phyloP scores from a whole-genome alignment of 2,113 vertebrate species.

The Lethenteron reissneri region DNA sequence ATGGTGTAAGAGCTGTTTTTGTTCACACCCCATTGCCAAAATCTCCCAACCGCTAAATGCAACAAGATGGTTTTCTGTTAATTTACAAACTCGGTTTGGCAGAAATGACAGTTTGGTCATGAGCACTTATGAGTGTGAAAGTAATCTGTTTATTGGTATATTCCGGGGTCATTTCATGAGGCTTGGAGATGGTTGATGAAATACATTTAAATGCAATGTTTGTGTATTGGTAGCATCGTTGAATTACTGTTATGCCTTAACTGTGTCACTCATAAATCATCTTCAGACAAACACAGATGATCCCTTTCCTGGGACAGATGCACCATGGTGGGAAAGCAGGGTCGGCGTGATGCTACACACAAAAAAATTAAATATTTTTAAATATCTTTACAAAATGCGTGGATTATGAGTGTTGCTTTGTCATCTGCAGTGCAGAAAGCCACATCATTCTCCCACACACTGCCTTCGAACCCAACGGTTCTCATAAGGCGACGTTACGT shows the following conservation, averaged over 20 bases:
- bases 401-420: too few relatives aligned
- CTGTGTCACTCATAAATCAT: constrained; percentile 45
- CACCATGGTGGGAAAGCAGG: too few relatives aligned
- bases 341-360: too few relatives aligned
- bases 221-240: constrained; percentile 5
- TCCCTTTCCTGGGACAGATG: constrained; percentile 11
- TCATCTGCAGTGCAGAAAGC: too few relatives aligned
- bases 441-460: too few relatives aligned
- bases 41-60: too few relatives aligned
- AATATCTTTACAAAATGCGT: too few relatives aligned
- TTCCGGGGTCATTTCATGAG: not conserved
- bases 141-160: not conserved
- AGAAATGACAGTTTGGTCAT: constrained; percentile 6
- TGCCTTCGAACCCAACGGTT: too few relatives aligned
- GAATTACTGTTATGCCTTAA: constrained; percentile 26
- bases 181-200: not conserved
- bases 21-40: too few relatives aligned
- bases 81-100: constrained; percentile 12
- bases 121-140: constrained; percentile 8
- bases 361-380: too few relatives aligned
- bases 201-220: not conserved
- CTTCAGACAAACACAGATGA: constrained; percentile 76
- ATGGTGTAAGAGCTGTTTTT: not conserved
- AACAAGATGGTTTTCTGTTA: constrained; percentile 6
- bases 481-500: too few relatives aligned